A percentile compares a stretch with the other conserved stretches of the same genome.
phyloP scores from a whole-genome alignment of 2,113 vertebrate genomes.

The Ctenodactylus gundi region DNA sequence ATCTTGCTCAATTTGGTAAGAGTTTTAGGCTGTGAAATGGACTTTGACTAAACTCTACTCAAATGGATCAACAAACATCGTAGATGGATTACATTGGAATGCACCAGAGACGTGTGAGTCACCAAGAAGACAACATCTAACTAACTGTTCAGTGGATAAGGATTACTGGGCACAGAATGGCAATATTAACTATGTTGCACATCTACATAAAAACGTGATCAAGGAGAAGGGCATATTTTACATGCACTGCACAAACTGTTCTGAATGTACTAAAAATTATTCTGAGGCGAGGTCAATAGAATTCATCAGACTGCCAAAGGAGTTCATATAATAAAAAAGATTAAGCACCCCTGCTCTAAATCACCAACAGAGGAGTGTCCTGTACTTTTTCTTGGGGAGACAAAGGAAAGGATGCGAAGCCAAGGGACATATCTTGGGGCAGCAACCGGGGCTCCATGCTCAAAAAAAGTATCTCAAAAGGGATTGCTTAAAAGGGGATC shows the following conservation, averaged over 20 bases:
- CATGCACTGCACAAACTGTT: neutral
- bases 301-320: neutral
- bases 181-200: neutral
- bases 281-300: neutral
- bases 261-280: neutral
- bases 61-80: neutral
- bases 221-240: neutral
- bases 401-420: neutral
- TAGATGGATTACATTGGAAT: neutral
- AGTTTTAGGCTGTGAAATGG: neutral
- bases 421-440: neutral
- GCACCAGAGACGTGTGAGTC: neutral
- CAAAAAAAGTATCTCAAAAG: too few species aligned
- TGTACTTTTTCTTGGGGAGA: neutral
- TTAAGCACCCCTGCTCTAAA: neutral
- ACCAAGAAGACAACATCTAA: neutral
- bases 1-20: neutral
- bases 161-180: neutral
- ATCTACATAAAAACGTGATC: neutral
- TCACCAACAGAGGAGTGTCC: neutral
- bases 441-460: neutral
- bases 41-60: neutral
- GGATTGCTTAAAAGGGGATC: neutral
- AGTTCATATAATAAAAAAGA: neutral
- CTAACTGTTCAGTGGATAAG: neutral